Evolutionary conservation across 2,113 vertebrate genomes (phyloP).

Genomic region (Herpailurus yagouaroundi): DNA sequence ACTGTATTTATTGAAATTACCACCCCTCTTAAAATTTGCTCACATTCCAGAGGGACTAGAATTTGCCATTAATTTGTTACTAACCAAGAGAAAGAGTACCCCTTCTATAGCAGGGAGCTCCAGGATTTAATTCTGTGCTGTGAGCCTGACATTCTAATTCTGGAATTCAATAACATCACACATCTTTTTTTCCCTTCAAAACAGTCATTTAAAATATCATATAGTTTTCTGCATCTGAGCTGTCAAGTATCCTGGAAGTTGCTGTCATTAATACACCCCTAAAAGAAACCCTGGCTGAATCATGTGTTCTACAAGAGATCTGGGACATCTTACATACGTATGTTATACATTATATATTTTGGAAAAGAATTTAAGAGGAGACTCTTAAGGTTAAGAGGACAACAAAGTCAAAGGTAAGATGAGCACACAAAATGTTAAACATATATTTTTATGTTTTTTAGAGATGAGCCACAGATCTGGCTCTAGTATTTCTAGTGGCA

Average conservation of each 20-base stretch:
- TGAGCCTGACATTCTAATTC: not conserved
- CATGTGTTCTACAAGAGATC: not conserved
- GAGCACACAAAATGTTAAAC: not conserved
- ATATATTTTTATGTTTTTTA: constrained; percentile 1
- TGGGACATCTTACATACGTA: not conserved
- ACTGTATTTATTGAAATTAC: not conserved
- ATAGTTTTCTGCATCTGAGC: not conserved
- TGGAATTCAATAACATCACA: not conserved
- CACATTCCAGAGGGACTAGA: not conserved
- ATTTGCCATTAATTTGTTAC: not conserved
- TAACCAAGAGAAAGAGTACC: not conserved
- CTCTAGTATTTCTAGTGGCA: not conserved
- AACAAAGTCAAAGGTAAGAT: not conserved
- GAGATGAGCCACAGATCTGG: not conserved
- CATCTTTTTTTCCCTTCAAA: not conserved
- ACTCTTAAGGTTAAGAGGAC: not conserved
- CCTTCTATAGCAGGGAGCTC: not conserved
- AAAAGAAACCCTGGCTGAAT: not conserved
- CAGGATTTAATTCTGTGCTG: not conserved
- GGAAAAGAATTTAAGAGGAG: not conserved
- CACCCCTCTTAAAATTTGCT: not conserved
- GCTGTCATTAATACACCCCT: not conserved
- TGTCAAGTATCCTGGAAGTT: not conserved
- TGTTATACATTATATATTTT: not conserved
- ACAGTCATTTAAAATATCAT: constrained; percentile 2